Percentiles rank a stretch among this genome's conserved stretches.
phyloP scores from a whole-genome alignment of 1,140 invertebrate species.

The Drosophila tsacasi region DNA sequence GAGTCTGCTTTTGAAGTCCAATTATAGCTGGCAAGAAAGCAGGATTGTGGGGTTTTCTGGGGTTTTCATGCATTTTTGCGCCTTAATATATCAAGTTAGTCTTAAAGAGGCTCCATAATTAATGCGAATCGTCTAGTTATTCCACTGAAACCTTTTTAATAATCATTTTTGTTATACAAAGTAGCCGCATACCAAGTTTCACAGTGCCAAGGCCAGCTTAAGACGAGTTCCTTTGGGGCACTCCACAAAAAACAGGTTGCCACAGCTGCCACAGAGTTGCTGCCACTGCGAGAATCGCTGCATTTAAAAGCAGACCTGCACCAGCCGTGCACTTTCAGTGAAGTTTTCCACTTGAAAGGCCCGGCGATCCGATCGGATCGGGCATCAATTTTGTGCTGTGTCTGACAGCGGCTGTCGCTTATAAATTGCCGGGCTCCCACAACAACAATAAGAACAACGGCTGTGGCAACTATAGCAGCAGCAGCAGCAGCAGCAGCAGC shows the following conservation, averaged over 20 bases:
- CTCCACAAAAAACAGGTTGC: slow-evolving; percentile 17
- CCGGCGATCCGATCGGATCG: slow-evolving; percentile 46
- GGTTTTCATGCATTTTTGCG: not conserved
- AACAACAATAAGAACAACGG: slow-evolving; percentile 18
- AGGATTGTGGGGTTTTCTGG: not conserved
- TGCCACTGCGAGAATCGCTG: slow-evolving; percentile 1
- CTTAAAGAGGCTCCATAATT: too few relatives aligned
- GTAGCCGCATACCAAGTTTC: slow-evolving; percentile 10
- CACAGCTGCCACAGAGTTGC: not conserved
- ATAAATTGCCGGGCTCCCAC: slow-evolving; percentile 57
- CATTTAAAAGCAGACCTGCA: slow-evolving; percentile 17
- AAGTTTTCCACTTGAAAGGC: slow-evolving; percentile 36
- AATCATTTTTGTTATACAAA: not conserved
- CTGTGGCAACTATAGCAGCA: slow-evolving; percentile 8
- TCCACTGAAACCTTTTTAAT: not conserved
- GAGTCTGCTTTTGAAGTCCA: slow-evolving; percentile 5
- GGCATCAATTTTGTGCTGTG: slow-evolving; percentile 57
- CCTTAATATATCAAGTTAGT: too few relatives aligned
- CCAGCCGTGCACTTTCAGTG: slow-evolving; percentile 3
- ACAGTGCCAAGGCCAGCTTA: not conserved
- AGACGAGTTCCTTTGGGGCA: not conserved
- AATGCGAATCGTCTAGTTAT: not conserved
- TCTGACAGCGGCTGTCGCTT: slow-evolving; percentile 51
- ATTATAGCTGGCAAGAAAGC: not conserved
- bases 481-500: slow-evolving; percentile 24